Percentiles rank a stretch among this genome's conserved stretches.
Evolutionary conservation across 2,797 vertebrate species (phyloP).

Genomic region (Spheniscus humboldti): DNA sequence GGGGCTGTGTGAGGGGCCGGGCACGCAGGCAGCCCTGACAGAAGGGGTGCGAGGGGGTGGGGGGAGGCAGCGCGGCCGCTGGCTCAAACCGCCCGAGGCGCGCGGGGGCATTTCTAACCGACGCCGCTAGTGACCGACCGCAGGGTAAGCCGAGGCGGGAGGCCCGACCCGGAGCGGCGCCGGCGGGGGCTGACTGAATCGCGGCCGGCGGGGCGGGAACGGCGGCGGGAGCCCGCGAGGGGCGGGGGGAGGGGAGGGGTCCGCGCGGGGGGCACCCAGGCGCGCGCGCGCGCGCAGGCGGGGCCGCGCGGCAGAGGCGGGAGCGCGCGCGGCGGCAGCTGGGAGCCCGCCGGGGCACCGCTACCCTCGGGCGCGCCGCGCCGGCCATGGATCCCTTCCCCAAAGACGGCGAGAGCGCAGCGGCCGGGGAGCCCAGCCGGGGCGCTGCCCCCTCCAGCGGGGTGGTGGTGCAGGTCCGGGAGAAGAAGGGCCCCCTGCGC

Average conservation of each 20-base stretch:
- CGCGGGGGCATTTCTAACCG: too few relatives aligned
- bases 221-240: background rate
- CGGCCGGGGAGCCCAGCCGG: slow-evolving; percentile 50
- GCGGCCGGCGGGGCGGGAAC: background rate
- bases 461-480: slow-evolving; percentile 93
- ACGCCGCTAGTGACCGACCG: too few relatives aligned
- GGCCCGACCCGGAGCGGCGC: too few relatives aligned
- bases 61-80: background rate
- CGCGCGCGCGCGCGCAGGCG: background rate
- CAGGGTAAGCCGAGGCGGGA: too few relatives aligned
- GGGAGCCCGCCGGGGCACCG: background rate
- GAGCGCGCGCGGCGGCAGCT: background rate
- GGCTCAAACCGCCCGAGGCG: background rate
- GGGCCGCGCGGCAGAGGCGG: background rate
- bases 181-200: background rate
- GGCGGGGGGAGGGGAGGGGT: background rate
- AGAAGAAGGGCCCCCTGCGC: slow-evolving; percentile 92
- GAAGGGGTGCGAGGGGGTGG: background rate
- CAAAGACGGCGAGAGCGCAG: slow-evolving; percentile 68
- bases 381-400: slow-evolving; percentile 66
- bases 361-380: background rate
- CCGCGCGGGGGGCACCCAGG: background rate
- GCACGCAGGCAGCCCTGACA: background rate
- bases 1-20: background rate
- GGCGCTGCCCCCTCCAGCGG: slow-evolving; percentile 78